phyloP scores from a whole-genome alignment of 2,888 invertebrate species.

The Drosophila vallismaia region DNA sequence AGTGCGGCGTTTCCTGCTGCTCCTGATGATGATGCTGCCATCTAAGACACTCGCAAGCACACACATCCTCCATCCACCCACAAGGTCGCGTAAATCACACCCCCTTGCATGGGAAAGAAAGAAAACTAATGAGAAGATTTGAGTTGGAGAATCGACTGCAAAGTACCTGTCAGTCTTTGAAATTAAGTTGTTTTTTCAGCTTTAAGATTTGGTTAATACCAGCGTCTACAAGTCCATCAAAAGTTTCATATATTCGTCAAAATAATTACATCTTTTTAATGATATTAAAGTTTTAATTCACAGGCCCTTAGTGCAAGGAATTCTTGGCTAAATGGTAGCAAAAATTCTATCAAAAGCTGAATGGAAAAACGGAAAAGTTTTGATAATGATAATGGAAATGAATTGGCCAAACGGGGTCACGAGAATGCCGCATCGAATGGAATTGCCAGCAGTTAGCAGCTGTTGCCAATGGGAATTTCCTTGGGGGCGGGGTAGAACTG shows the following conservation, averaged over 20 bases:
- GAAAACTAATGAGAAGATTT: constrained; percentile 33
- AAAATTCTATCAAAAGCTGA: constrained; percentile 48
- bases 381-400: constrained; percentile 80
- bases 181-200: too few relatives aligned
- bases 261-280: background rate
- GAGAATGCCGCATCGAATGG: constrained; percentile 36
- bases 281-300: background rate
- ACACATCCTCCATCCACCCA: constrained; percentile 24
- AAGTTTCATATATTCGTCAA: background rate
- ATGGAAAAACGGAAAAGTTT: constrained; percentile 66
- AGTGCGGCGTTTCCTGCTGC: constrained; percentile 51
- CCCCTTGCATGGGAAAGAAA: constrained; percentile 22
- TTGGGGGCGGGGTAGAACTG: constrained; percentile 15
- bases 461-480: constrained; percentile 51
- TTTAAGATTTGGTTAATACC: too few relatives aligned
- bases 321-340: constrained; percentile 1
- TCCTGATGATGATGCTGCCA: constrained; percentile 53
- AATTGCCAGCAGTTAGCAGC: constrained; percentile 66
- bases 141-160: constrained; percentile 19
- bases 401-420: constrained; percentile 57
- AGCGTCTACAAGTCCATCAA: background rate
- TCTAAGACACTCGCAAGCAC: constrained; percentile 43
- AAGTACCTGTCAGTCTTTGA: constrained; percentile 19
- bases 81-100: constrained; percentile 53
- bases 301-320: too few relatives aligned